Base-by-base conservation (phyloP, 2,797 vertebrate species). In the Pangasius djambal region DNA sequence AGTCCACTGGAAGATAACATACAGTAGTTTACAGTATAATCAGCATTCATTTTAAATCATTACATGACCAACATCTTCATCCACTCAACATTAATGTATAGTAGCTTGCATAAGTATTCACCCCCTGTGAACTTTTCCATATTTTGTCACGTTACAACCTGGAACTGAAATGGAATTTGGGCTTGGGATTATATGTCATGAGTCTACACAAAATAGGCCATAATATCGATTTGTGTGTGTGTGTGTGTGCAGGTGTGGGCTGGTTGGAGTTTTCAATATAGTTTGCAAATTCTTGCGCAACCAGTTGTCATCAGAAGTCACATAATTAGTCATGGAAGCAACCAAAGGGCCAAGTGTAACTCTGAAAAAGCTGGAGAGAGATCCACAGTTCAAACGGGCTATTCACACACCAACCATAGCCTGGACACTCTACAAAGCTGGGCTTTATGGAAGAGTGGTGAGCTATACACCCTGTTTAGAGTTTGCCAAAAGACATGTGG, bases 1-100 rank as follows among this genome's bases (percentile, higher is more conserved):
- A 99, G 94, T 99, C 99, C 93, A 99, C 99, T 99, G 93, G 0
- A 87, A 87, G 85, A 82, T 6, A 84, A 2, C 15, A 84, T 28
- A 31, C 15, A 65, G 28, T 84, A 84, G 61, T 65, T 84, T 83
- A 44, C 22, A 63, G 13, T 65, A 28, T 25, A 83, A 16, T 31
- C 40, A 67, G 40, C 28, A 31, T 48, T 65, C 40, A 18, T 28
- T 25, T 65, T n/a, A 67, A 84, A 50, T 84, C 7, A 10, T 61
- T 40, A 6, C 3, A 37, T 55, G 15, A 55, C 6, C 7, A 83
- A 37, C 4, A n/a, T 44, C 12, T 59, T 61, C 10, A 83, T 83
- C 44, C 8, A 40, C 0, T 61, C 31, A 61, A 40, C 22, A 25
- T 44, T 61, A 63, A 61, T 15, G 34, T 61, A 81, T 34, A 28